Percentiles rank a stretch among this genome's conserved stretches.
phyloP scores from a whole-genome alignment of 2,797 vertebrate species.

The Botia kubotai region DNA sequence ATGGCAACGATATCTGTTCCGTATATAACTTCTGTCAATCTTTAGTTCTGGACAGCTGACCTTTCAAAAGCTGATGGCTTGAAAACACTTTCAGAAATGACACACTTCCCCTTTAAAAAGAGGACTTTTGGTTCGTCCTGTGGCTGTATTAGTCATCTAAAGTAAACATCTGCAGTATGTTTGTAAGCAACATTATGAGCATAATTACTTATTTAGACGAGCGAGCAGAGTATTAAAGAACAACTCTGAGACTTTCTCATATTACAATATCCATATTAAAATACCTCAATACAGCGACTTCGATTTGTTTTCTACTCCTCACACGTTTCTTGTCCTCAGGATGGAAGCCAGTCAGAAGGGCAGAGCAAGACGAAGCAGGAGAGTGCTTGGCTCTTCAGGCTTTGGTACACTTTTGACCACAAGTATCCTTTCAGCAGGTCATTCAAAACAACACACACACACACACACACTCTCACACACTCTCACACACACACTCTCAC shows the following conservation, averaged over 20 bases:
- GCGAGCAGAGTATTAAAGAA: neutral
- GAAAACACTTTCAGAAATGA: too few species aligned
- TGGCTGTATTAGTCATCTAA: too few species aligned
- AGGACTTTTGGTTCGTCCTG: neutral
- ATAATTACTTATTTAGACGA: neutral
- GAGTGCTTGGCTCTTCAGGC: slow-evolving; percentile 95
- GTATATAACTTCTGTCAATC: too few species aligned
- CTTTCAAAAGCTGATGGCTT: too few species aligned
- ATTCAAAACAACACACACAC: slow-evolving; percentile 10
- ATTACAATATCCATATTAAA: neutral
- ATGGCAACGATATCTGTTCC: too few species aligned
- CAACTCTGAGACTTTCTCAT: neutral
- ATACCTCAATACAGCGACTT: neutral
- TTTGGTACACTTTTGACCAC: slow-evolving; percentile 98
- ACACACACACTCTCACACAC: too few species aligned
- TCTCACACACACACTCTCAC: too few species aligned
- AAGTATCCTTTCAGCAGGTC: slow-evolving; percentile 91
- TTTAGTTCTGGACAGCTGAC: too few species aligned
- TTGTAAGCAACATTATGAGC: neutral
- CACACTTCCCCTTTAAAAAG: neutral
- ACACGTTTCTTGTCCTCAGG: slow-evolving; percentile 72
- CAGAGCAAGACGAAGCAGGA: slow-evolving; percentile 93
- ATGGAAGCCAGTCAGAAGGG: slow-evolving; percentile 81
- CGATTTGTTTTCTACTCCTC: neutral
- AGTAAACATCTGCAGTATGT: neutral